These are phyloP conservation scores for Sphecodes monilicornis DNA, from an alignment of 2,888 invertebrate species.

Conservation along the genomic window DNA sequence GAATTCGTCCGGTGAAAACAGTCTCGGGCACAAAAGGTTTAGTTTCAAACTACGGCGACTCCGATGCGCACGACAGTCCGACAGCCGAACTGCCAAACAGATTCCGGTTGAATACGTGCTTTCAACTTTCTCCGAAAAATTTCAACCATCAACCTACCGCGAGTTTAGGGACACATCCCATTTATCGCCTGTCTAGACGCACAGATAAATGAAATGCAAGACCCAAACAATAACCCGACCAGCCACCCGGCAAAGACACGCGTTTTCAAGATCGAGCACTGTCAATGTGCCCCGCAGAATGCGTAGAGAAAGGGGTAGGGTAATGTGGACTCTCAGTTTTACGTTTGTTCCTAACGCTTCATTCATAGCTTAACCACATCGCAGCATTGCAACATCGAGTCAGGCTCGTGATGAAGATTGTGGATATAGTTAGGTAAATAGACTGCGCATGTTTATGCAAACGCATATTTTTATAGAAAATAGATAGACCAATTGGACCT, in stretches of 20 bases:
- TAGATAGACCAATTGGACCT: no score
- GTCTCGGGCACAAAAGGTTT: slow-evolving; percentile 29
- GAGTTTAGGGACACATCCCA: slow-evolving; percentile 5
- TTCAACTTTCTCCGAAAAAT: slow-evolving; percentile 26
- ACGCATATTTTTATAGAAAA: no score
- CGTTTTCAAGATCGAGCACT: not conserved
- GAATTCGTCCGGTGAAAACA: slow-evolving; percentile 46
- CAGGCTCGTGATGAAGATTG: no score
- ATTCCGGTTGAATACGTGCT: slow-evolving; percentile 35
- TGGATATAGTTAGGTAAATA: no score
- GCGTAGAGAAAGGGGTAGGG: not conserved
- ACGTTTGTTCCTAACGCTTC: not conserved
- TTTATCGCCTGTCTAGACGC: slow-evolving; percentile 26
- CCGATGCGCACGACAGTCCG: slow-evolving; percentile 27
- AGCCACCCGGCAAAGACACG: not conserved
- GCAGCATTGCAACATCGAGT: no score
- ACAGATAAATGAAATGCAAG: slow-evolving; percentile 21
- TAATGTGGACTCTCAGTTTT: not conserved
- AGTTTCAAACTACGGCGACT: slow-evolving; percentile 5
- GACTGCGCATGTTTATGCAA: no score
- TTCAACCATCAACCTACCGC: not conserved
- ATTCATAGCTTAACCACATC: no score
- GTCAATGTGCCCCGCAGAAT: not conserved
- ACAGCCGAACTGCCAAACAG: slow-evolving; percentile 32
- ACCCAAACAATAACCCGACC: not conserved